Percentiles rank a stretch among this genome's conserved stretches.
These are phyloP conservation scores for Raja brachyura DNA, from an alignment of 2,113 vertebrate genomes.

Conservation along the genomic window DNA sequence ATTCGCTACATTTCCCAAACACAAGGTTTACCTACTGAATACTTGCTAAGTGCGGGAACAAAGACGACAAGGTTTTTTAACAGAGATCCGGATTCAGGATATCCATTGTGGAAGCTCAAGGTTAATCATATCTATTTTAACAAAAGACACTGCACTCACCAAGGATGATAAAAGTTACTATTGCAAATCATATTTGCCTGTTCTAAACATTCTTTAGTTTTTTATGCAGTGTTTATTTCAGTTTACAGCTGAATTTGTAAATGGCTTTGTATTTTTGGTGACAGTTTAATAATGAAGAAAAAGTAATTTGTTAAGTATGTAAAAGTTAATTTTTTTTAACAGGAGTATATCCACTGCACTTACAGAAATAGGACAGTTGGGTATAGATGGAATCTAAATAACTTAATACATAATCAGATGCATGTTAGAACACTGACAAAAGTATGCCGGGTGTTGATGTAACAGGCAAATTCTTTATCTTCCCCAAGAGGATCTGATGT, in stretches of 20 bases:
- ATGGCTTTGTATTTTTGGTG: not conserved
- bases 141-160: not conserved
- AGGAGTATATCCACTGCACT: not conserved
- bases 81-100: conserved; percentile 87
- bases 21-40: conserved; percentile 92
- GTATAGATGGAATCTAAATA: not conserved
- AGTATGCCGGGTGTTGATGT: not conserved
- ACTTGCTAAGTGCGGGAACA: conserved; percentile 92
- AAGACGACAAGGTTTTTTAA: conserved; percentile 98
- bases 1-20: conserved; percentile 98
- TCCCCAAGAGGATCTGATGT: not conserved
- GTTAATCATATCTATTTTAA: conserved; percentile 53
- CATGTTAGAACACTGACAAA: not conserved
- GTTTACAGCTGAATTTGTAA: not conserved
- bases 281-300: too few species aligned
- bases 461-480: not conserved
- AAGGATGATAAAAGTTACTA: not conserved
- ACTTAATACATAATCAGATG: not conserved
- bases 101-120: conserved; percentile 94
- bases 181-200: not conserved
- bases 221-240: too few species aligned
- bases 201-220: not conserved
- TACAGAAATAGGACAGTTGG: not conserved
- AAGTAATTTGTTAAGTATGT: too few species aligned
- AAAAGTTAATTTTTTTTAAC: too few species aligned